These are phyloP conservation scores for Microctenopoma steveboyesi DNA, from an alignment of 2,797 vertebrate species.

Conservation along the genomic window DNA sequence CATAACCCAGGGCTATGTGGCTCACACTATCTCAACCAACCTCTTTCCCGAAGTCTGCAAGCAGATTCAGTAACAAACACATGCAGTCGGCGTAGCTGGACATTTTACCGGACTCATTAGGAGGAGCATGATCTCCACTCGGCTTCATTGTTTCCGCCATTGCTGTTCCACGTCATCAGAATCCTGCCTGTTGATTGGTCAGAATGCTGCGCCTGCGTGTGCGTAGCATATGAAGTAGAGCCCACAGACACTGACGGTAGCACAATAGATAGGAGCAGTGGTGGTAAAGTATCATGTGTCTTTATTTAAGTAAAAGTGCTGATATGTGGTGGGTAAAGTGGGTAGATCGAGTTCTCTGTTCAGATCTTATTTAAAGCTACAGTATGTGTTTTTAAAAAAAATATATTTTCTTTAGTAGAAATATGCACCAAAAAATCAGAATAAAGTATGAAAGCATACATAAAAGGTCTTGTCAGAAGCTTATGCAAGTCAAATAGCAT, in stretches of 20 bases:
- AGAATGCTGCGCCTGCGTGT: not conserved
- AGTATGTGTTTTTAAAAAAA: too few relatives aligned
- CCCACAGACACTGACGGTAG: not conserved
- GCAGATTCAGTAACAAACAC: constrained; percentile 61
- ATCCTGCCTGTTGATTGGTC: constrained; percentile 72
- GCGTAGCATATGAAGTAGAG: not conserved
- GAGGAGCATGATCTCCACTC: constrained; percentile 27
- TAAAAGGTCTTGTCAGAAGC: too few relatives aligned
- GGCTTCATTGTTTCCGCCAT: constrained; percentile 78
- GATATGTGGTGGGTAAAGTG: too few relatives aligned
- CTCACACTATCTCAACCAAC: constrained; percentile 70
- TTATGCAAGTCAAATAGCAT: too few relatives aligned
- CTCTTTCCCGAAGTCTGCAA: constrained; percentile 79
- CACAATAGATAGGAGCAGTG: too few relatives aligned
- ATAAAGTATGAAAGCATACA: too few relatives aligned
- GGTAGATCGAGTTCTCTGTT: too few relatives aligned
- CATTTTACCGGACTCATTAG: constrained; percentile 36
- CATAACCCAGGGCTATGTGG: not conserved
- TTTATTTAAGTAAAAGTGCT: too few relatives aligned
- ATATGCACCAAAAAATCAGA: too few relatives aligned
- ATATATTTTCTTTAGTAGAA: too few relatives aligned
- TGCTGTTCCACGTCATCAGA: constrained; percentile 26
- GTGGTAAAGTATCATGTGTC: too few relatives aligned
- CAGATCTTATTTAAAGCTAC: too few relatives aligned
- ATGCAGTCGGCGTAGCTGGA: constrained; percentile 68